These are phyloP conservation scores for Sycophila sp. DNA, from an alignment of 1,140 invertebrate species.

Conservation along the genomic window DNA sequence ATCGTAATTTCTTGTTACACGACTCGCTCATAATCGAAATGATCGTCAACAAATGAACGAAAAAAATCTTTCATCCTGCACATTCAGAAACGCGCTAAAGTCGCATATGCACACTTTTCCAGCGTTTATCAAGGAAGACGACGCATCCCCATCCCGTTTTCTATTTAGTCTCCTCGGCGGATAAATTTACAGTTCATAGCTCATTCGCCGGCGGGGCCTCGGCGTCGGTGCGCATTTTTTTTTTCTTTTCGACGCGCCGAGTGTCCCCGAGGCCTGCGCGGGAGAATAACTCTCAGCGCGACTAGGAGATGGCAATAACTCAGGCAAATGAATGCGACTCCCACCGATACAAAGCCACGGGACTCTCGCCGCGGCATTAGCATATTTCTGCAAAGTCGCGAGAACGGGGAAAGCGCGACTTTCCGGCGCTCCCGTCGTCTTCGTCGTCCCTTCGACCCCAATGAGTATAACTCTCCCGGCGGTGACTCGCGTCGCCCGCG, in stretches of 20 bases:
- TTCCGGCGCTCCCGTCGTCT: neutral
- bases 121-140: neutral
- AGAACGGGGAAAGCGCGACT: conserved; percentile 20
- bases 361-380: neutral
- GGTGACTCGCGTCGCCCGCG: neutral
- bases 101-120: no score
- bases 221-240: no score
- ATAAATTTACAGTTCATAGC: no score
- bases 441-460: conserved; percentile 41
- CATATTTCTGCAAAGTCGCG: conserved; percentile 17
- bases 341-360: neutral
- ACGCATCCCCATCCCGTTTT: no score
- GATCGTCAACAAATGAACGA: no score
- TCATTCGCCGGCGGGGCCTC: no score
- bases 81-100: no score
- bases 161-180: no score
- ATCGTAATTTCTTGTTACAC: no score
- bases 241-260: neutral
- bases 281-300: conserved; percentile 20
- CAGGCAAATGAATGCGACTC: conserved; percentile 39
- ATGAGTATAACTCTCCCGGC: conserved; percentile 49
- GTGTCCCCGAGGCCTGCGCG: neutral
- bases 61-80: no score
- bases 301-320: conserved; percentile 40
- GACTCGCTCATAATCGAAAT: no score